phyloP scores from a whole-genome alignment of 2,888 invertebrate genomes.

The Craniophora ligustri region DNA sequence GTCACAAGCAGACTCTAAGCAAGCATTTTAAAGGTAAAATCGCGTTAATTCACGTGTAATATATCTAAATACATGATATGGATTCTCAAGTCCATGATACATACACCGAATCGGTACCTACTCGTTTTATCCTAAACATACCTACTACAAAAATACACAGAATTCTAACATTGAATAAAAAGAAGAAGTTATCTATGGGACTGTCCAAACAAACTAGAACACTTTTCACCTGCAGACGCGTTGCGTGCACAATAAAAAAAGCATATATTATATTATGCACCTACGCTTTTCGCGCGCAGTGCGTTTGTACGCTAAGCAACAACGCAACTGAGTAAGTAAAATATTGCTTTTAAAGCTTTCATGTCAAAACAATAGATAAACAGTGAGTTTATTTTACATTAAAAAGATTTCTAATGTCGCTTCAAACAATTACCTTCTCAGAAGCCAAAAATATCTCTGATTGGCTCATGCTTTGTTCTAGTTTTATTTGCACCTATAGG shows the following conservation, averaged over 20 bases:
- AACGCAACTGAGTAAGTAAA: constrained; percentile 54
- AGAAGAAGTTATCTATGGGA: constrained; percentile 13
- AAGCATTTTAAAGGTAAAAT: no score
- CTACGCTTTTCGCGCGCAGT: constrained; percentile 48
- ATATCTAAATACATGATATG: constrained; percentile 12
- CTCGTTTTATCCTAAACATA: background rate
- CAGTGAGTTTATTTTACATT: constrained; percentile 23
- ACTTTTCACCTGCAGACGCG: constrained; percentile 41
- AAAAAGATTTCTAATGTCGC: constrained; percentile 6
- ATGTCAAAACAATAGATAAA: constrained; percentile 31
- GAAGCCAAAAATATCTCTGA: no score
- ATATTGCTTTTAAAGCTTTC: constrained; percentile 42
- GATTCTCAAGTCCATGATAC: constrained; percentile 12
- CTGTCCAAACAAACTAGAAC: constrained; percentile 28
- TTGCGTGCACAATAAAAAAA: constrained; percentile 35
- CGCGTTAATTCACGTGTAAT: no score
- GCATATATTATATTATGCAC: constrained; percentile 56
- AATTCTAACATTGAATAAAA: constrained; percentile 17
- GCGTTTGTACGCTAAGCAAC: no score
- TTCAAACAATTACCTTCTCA: no score
- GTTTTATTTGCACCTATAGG: no score
- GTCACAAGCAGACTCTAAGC: no score
- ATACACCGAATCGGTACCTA: background rate
- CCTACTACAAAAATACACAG: constrained; percentile 19
- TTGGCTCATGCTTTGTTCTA: no score